A percentile compares a stretch with the other conserved stretches of the same genome.
These are phyloP conservation scores for Nephrotoma flavescens DNA, from an alignment of 2,888 invertebrate species.

Conservation along the genomic window DNA sequence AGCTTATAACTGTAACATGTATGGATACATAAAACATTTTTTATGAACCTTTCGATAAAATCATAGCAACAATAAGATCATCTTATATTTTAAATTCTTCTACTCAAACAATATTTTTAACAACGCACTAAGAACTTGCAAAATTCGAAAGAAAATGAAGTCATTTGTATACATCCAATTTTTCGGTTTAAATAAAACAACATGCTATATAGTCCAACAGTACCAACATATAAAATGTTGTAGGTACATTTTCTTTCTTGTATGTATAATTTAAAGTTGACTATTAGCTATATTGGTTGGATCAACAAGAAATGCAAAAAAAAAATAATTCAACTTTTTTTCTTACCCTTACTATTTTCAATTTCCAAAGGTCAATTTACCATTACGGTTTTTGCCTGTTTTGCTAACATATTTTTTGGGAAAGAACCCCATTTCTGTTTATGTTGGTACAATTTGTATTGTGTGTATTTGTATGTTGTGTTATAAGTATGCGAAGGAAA, in stretches of 20 bases:
- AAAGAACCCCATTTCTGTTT: background rate
- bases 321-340: background rate
- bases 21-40: background rate
- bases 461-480: background rate
- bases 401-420: background rate
- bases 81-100: background rate
- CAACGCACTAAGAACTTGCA: background rate
- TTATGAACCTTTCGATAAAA: background rate
- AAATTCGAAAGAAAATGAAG: background rate
- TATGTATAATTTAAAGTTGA: background rate
- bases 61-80: background rate
- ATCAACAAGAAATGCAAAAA: background rate
- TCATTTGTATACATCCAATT: background rate
- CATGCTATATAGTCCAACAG: background rate
- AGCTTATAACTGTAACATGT: background rate
- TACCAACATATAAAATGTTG: background rate
- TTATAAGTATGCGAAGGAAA: background rate
- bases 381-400: background rate
- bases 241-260: background rate
- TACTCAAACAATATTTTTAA: background rate
- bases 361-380: background rate
- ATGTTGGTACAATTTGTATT: background rate
- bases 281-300: background rate
- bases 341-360: background rate
- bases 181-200: background rate